Evolutionary conservation across 1,140 invertebrate species (phyloP).

Genomic region (Chelonus insularis): DNA sequence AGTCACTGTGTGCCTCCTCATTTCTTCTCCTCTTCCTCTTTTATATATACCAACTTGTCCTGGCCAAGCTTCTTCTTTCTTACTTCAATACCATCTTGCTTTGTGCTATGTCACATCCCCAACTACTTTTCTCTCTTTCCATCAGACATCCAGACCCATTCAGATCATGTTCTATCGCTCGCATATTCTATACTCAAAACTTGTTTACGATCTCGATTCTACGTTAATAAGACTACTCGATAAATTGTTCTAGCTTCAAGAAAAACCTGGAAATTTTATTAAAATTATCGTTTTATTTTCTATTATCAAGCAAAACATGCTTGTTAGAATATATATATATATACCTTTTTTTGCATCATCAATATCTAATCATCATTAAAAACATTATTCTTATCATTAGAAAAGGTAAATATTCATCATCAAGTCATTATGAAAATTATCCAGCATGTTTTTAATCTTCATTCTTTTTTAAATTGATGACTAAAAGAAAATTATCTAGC

Average conservation of each 20-base stretch:
- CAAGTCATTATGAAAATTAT: too few relatives aligned
- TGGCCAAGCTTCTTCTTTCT: not conserved
- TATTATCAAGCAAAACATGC: too few relatives aligned
- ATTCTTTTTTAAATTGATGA: too few relatives aligned
- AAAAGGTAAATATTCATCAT: too few relatives aligned
- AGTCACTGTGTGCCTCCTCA: not conserved
- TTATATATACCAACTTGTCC: not conserved
- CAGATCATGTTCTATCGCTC: not conserved
- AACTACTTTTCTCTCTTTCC: slow-evolving; percentile 9
- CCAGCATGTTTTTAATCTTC: too few relatives aligned
- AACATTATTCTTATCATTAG: too few relatives aligned
- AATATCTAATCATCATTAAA: too few relatives aligned
- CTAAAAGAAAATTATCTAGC: too few relatives aligned
- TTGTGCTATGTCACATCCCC: not conserved
- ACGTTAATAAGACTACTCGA: not conserved
- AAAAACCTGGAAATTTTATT: not conserved
- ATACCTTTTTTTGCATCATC: too few relatives aligned
- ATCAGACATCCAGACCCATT: slow-evolving; percentile 5
- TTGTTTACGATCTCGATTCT: slow-evolving; percentile 1
- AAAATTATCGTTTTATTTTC: not conserved
- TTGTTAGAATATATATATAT: too few relatives aligned
- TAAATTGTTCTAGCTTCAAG: not conserved
- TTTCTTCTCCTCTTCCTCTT: not conserved
- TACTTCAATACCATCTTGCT: not conserved
- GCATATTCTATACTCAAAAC: not conserved